These are phyloP conservation scores for Epinephelus cyanopodus DNA, from an alignment of 2,113 vertebrate genomes.

Conservation along the genomic window DNA sequence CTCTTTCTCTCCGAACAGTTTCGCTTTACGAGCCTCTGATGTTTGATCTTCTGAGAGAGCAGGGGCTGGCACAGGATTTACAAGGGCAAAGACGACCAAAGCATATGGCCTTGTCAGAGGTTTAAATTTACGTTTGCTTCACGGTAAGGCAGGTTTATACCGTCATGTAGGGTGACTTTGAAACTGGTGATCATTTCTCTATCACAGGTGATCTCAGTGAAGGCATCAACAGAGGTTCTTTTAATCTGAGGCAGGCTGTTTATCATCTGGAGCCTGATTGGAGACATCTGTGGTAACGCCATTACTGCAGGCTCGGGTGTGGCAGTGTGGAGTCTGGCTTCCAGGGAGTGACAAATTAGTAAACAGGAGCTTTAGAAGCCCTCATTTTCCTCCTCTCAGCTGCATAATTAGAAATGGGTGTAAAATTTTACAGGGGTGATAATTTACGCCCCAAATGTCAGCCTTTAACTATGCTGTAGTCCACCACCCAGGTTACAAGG, in stretches of 20 bases:
- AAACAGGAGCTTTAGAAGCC: slow-evolving; percentile 29
- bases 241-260: neutral
- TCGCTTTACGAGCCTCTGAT: slow-evolving; percentile 34
- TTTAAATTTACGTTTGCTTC: slow-evolving; percentile 36
- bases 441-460: slow-evolving; percentile 14
- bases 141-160: neutral
- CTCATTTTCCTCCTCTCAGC: slow-evolving; percentile 3
- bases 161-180: neutral
- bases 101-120: slow-evolving; percentile 52
- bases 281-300: neutral
- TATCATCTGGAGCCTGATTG: neutral
- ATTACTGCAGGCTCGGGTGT: slow-evolving; percentile 4
- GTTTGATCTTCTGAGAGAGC: slow-evolving; percentile 51
- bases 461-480: slow-evolving; percentile 8
- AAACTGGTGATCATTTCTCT: neutral
- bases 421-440: slow-evolving; percentile 1
- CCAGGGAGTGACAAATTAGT: neutral
- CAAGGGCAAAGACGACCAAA: slow-evolving; percentile 17
- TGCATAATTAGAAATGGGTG: neutral
- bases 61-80: slow-evolving; percentile 10
- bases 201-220: neutral
- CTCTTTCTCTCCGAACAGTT: slow-evolving; percentile 27
- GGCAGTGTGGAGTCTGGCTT: neutral
- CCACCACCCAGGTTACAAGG: slow-evolving; percentile 1
- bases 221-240: neutral